A percentile compares a stretch with the other conserved stretches of the same genome.
phyloP scores from a whole-genome alignment of 2,888 invertebrate species.

The Euplexia lucipara region DNA sequence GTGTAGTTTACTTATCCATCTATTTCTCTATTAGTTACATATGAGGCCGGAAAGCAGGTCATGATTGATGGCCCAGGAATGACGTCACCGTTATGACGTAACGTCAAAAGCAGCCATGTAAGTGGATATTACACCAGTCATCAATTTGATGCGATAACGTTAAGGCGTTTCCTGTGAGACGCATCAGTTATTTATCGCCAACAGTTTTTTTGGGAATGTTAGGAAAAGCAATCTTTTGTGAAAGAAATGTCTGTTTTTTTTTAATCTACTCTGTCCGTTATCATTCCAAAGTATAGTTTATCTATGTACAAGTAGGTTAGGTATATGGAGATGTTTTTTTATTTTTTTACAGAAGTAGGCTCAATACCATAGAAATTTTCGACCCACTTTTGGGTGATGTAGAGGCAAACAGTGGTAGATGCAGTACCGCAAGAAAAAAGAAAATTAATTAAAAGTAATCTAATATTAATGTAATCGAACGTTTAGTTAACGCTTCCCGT shows the following conservation, averaged over 20 bases:
- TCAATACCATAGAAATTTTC: no score
- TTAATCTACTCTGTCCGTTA: not conserved
- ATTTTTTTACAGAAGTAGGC: no score
- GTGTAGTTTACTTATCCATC: not conserved
- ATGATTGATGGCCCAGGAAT: slow-evolving; percentile 52
- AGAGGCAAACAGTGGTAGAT: no score
- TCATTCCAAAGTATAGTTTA: not conserved
- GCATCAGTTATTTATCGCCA: slow-evolving; percentile 27
- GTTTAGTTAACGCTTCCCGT: no score
- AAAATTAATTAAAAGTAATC: no score
- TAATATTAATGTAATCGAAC: no score
- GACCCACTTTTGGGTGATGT: no score
- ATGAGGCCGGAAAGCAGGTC: slow-evolving; percentile 23
- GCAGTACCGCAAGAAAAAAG: no score
- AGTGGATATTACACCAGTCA: slow-evolving; percentile 57
- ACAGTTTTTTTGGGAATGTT: slow-evolving; percentile 8
- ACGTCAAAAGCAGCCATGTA: slow-evolving; percentile 34
- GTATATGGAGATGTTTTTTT: no score
- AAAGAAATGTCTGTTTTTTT: not conserved
- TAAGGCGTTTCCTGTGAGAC: slow-evolving; percentile 7
- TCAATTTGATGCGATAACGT: slow-evolving; percentile 56
- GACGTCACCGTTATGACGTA: slow-evolving; percentile 46
- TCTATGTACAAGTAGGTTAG: no score
- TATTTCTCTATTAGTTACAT: slow-evolving; percentile 25
- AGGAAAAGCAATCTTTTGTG: not conserved